phyloP scores from a whole-genome alignment of 2,888 invertebrate species.

The Drosophila fungiperda region DNA sequence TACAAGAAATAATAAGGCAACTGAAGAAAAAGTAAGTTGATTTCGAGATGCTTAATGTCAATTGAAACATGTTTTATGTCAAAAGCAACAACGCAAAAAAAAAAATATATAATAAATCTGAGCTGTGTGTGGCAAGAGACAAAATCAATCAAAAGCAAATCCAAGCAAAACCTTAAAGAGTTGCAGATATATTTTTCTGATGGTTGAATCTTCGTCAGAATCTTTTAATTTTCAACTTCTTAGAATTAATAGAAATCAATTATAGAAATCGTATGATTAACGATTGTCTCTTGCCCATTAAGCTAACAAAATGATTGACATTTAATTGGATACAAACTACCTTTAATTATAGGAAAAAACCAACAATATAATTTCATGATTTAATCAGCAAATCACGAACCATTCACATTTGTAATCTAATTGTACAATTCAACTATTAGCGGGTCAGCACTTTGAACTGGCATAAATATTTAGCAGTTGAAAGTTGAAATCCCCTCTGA shows the following conservation, averaged over 20 bases:
- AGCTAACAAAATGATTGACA: neutral
- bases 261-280: neutral
- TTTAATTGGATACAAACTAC: neutral
- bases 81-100: neutral
- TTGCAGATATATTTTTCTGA: neutral
- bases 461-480: conserved; percentile 60
- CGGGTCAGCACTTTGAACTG: conserved; percentile 8
- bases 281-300: neutral
- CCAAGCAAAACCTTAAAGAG: neutral
- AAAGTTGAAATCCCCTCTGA: conserved; percentile 24
- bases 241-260: neutral
- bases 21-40: neutral
- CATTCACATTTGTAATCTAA: conserved; percentile 5
- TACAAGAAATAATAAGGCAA: neutral
- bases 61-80: conserved; percentile 1
- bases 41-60: neutral
- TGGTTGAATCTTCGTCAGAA: neutral
- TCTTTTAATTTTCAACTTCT: neutral
- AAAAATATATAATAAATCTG: neutral
- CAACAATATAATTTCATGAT: conserved; percentile 10
- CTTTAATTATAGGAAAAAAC: neutral
- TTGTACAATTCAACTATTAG: conserved; percentile 1
- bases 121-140: neutral
- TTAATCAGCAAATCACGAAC: conserved; percentile 3
- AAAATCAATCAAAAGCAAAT: neutral